Evolutionary conservation across 2,797 vertebrate genomes (phyloP).

Genomic region (Danio kyathit): DNA sequence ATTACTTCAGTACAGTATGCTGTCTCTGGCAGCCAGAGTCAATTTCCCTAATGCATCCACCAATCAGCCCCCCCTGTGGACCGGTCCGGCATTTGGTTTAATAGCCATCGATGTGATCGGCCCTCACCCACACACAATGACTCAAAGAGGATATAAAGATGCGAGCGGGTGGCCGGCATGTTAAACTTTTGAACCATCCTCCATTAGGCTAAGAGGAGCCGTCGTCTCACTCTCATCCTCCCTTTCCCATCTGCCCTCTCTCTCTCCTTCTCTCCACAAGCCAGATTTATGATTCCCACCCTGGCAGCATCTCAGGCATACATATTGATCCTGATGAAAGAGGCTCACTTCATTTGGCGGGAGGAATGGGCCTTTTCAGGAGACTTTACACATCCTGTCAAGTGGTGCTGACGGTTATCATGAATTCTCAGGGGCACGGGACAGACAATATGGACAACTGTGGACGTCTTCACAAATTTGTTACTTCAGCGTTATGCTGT

Average conservation of each 20-base stretch:
- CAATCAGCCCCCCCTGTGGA: neutral
- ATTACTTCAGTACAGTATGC: slow-evolving; percentile 66
- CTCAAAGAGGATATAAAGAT: slow-evolving; percentile 66
- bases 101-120: slow-evolving; percentile 64
- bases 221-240: slow-evolving; percentile 40
- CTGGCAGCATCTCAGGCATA: slow-evolving; percentile 56
- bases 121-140: slow-evolving; percentile 64
- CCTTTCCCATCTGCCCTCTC: slow-evolving; percentile 20
- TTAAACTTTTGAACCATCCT: slow-evolving; percentile 69
- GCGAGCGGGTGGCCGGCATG: slow-evolving; percentile 52
- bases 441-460: neutral
- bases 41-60: slow-evolving; percentile 69
- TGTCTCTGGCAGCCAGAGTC: slow-evolving; percentile 56
- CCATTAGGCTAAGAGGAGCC: slow-evolving; percentile 64
- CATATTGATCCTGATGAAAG: slow-evolving; percentile 66
- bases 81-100: slow-evolving; percentile 59
- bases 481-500: neutral
- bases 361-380: slow-evolving; percentile 50
- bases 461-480: neutral
- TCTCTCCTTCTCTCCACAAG: slow-evolving; percentile 32
- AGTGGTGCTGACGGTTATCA: slow-evolving; percentile 39
- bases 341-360: slow-evolving; percentile 64
- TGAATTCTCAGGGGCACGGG: neutral
- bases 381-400: slow-evolving; percentile 60
- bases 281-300: slow-evolving; percentile 58